A percentile compares a stretch with the other conserved stretches of the same genome.
phyloP scores from a whole-genome alignment of 2,797 vertebrate species.

The Cyclopterus lumpus region DNA sequence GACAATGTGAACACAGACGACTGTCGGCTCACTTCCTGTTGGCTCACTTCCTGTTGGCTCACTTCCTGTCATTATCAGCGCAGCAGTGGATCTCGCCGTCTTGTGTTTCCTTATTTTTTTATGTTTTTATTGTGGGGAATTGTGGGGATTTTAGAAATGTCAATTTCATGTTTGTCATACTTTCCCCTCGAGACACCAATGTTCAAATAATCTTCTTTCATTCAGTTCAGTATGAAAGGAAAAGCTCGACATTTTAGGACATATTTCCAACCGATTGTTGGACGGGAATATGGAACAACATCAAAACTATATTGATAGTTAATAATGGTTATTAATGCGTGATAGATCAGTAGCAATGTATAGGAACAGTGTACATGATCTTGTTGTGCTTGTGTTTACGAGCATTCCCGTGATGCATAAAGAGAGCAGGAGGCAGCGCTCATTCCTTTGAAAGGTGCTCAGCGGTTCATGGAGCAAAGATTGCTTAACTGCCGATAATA shows the following conservation, averaged over 20 bases:
- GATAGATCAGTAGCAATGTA: too few species aligned
- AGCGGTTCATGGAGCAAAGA: background rate
- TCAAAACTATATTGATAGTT: too few species aligned
- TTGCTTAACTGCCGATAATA: background rate
- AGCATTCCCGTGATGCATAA: background rate
- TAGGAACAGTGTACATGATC: background rate
- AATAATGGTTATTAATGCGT: too few species aligned
- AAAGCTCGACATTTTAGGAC: background rate
- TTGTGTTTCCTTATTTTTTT: background rate
- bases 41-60: too few species aligned
- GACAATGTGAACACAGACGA: constrained; percentile 2
- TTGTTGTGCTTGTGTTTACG: background rate
- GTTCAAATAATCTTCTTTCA: background rate
- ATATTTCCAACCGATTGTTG: background rate
- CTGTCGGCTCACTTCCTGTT: background rate
- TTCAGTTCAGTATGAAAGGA: background rate
- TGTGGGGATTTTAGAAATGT: background rate
- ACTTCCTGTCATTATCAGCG: background rate
- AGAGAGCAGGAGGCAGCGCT: too few species aligned
- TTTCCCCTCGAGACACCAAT: background rate
- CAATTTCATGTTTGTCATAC: background rate
- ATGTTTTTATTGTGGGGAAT: too few species aligned
- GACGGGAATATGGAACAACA: too few species aligned
- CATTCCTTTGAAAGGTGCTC: background rate
- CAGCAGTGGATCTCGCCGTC: background rate